A percentile compares a stretch with the other conserved stretches of the same genome.
Conservation (phyloP, 2,797 vertebrate genomes). For the Propithecus perrieri region DNA sequence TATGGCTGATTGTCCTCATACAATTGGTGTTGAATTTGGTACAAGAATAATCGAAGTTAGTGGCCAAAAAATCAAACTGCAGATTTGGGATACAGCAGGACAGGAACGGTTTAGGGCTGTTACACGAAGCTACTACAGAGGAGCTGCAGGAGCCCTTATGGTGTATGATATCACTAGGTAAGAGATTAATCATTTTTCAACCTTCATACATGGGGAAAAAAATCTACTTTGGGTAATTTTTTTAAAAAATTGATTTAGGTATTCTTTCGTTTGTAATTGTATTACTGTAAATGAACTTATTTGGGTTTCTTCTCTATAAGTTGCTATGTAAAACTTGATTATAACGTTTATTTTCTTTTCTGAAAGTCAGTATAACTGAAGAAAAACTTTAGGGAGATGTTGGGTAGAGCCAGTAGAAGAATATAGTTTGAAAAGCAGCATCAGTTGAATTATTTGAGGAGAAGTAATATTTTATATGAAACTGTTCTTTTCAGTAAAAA, state of each 20-base stretch:
- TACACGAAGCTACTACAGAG: slow-evolving; percentile 99
- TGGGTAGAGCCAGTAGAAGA: neutral
- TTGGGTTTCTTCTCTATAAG: slow-evolving; percentile 29
- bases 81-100: slow-evolving; percentile 99
- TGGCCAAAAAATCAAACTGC: slow-evolving; percentile 99
- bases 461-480: slow-evolving; percentile 52
- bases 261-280: neutral
- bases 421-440: slow-evolving; percentile 42
- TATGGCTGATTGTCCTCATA: slow-evolving; percentile 99
- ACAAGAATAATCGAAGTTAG: slow-evolving; percentile 99
- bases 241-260: neutral
- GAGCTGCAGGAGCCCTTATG: slow-evolving; percentile 99
- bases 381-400: slow-evolving; percentile 41
- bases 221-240: slow-evolving; percentile 11
- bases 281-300: neutral
- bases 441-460: slow-evolving; percentile 60
- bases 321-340: slow-evolving; percentile 43
- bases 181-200: slow-evolving; percentile 43
- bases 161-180: slow-evolving; percentile 99
- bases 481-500: slow-evolving; percentile 50
- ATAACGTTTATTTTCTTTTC: slow-evolving; percentile 49
- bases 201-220: neutral
- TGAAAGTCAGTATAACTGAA: slow-evolving; percentile 47
- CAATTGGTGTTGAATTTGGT: slow-evolving; percentile 99
- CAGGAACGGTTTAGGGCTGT: slow-evolving; percentile 99